Evolutionary conservation across 2,113 vertebrate species (phyloP).

Genomic region (Paracanthobrama guichenoti): DNA sequence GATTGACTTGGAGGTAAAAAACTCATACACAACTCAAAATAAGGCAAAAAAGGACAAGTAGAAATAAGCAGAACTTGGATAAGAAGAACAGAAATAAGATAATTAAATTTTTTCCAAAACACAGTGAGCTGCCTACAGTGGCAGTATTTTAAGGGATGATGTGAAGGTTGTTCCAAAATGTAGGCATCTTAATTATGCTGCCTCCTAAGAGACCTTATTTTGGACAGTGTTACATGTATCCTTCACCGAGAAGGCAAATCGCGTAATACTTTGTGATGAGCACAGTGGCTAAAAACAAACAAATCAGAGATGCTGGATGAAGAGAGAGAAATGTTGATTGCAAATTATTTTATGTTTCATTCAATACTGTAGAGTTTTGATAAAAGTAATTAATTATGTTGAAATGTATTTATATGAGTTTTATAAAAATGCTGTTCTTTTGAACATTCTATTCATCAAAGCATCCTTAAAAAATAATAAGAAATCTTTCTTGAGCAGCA

Average conservation of each 20-base stretch:
- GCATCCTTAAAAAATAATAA: neutral
- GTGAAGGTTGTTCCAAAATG: neutral
- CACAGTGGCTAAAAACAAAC: neutral
- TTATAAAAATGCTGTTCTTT: neutral
- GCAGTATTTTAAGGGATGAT: neutral
- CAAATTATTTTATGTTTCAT: neutral
- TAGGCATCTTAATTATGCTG: neutral
- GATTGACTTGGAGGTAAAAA: conserved; percentile 94
- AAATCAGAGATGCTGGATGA: neutral
- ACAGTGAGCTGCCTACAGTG: neutral
- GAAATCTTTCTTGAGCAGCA: too few species aligned
- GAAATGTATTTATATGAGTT: neutral
- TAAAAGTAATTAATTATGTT: neutral
- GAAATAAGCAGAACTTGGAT: too few species aligned
- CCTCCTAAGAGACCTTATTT: neutral
- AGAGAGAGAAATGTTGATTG: neutral
- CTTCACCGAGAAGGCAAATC: neutral
- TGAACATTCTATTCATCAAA: neutral
- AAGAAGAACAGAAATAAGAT: neutral
- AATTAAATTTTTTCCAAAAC: neutral
- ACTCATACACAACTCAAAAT: neutral
- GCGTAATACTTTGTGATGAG: neutral
- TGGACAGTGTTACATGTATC: neutral
- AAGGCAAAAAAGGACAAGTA: neutral
- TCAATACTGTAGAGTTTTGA: neutral